These are phyloP conservation scores for Thamnaconus septentrionalis DNA, from an alignment of 2,113 vertebrate genomes.

Conservation along the genomic window DNA sequence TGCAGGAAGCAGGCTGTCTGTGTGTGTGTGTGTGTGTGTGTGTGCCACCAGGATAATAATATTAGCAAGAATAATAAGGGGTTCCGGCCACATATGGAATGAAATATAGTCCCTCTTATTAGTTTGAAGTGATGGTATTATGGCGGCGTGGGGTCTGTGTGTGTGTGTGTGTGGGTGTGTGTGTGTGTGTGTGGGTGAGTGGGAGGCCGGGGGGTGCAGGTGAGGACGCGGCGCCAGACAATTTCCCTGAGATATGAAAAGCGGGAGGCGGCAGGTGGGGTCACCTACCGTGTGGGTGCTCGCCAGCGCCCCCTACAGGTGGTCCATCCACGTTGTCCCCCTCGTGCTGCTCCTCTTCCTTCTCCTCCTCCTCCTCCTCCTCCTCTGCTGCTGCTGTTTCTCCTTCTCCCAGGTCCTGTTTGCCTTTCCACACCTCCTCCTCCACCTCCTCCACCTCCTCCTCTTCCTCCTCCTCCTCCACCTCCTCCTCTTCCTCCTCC, in stretches of 20 bases:
- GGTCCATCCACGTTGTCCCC: constrained; percentile 22
- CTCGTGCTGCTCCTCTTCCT: constrained; percentile 51
- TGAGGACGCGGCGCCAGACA: constrained; percentile 58
- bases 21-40: not conserved
- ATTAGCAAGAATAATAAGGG: constrained; percentile 61
- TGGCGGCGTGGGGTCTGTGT: no score
- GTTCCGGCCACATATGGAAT: constrained; percentile 57
- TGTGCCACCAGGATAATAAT: constrained; percentile 36
- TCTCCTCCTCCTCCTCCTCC: constrained; percentile 26
- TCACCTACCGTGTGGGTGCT: constrained; percentile 69
- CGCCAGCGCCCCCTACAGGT: not conserved
- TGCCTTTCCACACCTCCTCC: constrained; percentile 45
- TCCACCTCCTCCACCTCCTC: constrained; percentile 14
- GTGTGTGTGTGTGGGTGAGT: no score
- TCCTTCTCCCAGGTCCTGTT: constrained; percentile 44
- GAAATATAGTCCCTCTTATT: constrained; percentile 57
- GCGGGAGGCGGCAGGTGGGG: constrained; percentile 67
- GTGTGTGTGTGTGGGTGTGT: no score
- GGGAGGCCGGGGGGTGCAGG: constrained; percentile 28
- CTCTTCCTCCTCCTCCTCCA: constrained; percentile 46
- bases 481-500: constrained; percentile 32
- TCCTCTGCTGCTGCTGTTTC: constrained; percentile 5
- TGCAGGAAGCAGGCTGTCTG: constrained; percentile 44
- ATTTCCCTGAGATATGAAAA: constrained; percentile 73
- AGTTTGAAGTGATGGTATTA: constrained; percentile 65